phyloP scores from a whole-genome alignment of 2,113 vertebrate genomes.

The Peromyscus californicus region DNA sequence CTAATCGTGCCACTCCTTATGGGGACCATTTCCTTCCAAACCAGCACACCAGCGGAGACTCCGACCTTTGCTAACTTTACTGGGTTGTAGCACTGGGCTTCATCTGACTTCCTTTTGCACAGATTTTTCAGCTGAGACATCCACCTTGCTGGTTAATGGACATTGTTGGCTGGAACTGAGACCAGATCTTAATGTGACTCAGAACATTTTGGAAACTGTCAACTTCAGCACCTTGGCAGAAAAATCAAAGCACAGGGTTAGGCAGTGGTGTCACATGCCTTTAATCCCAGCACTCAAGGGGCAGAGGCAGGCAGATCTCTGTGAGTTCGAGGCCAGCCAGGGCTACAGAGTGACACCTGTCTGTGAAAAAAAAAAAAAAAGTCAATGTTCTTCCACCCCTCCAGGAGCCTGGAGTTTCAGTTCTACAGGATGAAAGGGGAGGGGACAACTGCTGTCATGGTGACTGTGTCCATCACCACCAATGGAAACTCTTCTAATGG shows the following conservation, averaged over 20 bases:
- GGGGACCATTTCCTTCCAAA: not conserved
- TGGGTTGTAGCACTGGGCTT: not conserved
- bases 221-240: not conserved
- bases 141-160: not conserved
- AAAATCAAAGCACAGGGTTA: not conserved
- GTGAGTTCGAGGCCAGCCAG: not conserved
- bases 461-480: not conserved
- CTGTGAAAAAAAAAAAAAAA: not conserved
- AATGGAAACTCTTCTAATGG: not conserved
- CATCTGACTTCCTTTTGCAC: not conserved
- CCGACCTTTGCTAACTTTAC: not conserved
- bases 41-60: not conserved
- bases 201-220: slow-evolving; percentile 22
- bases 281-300: not conserved
- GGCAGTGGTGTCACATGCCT: not conserved
- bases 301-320: not conserved
- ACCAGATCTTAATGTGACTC: not conserved
- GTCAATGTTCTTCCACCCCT: not conserved
- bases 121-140: slow-evolving; percentile 1
- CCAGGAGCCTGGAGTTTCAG: not conserved
- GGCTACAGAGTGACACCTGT: not conserved
- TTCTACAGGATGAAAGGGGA: not conserved
- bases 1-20: not conserved
- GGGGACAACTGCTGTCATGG: fast-evolving
- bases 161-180: not conserved